phyloP scores from a whole-genome alignment of 2,113 vertebrate genomes.

The Prolemur simus region DNA sequence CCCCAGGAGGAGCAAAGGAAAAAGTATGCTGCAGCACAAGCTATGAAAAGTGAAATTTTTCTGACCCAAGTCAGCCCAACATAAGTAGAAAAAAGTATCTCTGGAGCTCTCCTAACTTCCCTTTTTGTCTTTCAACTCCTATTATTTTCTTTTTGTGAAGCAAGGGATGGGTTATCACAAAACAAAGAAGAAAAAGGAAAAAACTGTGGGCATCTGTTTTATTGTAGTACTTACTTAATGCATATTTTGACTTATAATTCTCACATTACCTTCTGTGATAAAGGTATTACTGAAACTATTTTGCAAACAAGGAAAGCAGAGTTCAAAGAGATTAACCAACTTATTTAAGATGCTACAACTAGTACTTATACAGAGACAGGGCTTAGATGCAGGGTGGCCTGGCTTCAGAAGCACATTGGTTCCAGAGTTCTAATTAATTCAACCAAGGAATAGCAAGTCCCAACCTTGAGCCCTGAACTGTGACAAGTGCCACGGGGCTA shows the following conservation, averaged over 20 bases:
- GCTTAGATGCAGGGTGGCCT: background rate
- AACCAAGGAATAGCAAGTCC: background rate
- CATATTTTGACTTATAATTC: background rate
- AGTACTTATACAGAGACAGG: background rate
- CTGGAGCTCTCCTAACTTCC: background rate
- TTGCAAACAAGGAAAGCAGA: background rate
- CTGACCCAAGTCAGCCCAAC: background rate
- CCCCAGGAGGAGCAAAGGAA: background rate
- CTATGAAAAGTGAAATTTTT: background rate
- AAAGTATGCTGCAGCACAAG: background rate
- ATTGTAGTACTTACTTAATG: background rate
- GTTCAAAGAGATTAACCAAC: background rate
- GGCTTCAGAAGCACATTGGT: background rate
- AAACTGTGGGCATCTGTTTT: background rate
- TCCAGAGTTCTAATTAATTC: background rate
- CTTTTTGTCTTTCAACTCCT: background rate
- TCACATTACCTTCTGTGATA: background rate
- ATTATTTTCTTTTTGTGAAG: background rate
- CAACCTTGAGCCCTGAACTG: background rate
- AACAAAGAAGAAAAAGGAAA: background rate
- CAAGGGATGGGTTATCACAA: background rate
- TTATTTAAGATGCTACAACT: background rate
- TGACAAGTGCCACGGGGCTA: too few species aligned
- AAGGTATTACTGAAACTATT: background rate
- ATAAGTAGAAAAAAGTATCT: background rate